These are phyloP conservation scores for Cottus gobio DNA, from an alignment of 2,113 vertebrate species.

Conservation along the genomic window DNA sequence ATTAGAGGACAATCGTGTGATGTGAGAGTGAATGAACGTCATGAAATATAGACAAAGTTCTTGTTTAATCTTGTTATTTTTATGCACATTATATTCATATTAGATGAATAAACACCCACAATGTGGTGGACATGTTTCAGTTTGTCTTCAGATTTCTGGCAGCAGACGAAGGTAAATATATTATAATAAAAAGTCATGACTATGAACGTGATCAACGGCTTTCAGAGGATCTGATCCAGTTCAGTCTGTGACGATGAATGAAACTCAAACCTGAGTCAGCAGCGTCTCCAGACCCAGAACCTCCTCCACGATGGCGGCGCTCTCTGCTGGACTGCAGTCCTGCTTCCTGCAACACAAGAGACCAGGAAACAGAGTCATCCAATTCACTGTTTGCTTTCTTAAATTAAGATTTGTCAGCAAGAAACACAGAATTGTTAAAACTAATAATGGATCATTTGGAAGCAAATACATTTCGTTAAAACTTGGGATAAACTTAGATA, in stretches of 20 bases:
- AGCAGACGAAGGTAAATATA: no score
- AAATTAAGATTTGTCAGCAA: background rate
- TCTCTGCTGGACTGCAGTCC: slow-evolving; percentile 86
- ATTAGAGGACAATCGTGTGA: no score
- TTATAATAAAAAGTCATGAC: background rate
- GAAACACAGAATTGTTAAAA: no score
- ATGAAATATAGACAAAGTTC: no score
- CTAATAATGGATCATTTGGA: no score
- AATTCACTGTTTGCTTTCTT: background rate
- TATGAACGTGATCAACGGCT: no score
- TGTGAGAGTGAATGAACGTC: no score
- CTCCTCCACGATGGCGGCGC: slow-evolving; percentile 83
- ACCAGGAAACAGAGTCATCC: background rate
- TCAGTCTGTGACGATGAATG: background rate
- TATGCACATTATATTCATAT: no score
- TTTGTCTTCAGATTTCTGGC: no score
- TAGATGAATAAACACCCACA: no score
- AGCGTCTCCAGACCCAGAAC: slow-evolving; percentile 84
- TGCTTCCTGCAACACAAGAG: slow-evolving; percentile 80
- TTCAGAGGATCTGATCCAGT: background rate
- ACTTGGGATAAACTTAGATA: background rate
- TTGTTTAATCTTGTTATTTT: no score
- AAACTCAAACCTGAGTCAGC: slow-evolving; percentile 72
- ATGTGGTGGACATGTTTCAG: no score
- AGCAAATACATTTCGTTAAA: background rate